Evolutionary conservation across 2,797 vertebrate species (phyloP).

Genomic region (Hemibagrus guttatus): DNA sequence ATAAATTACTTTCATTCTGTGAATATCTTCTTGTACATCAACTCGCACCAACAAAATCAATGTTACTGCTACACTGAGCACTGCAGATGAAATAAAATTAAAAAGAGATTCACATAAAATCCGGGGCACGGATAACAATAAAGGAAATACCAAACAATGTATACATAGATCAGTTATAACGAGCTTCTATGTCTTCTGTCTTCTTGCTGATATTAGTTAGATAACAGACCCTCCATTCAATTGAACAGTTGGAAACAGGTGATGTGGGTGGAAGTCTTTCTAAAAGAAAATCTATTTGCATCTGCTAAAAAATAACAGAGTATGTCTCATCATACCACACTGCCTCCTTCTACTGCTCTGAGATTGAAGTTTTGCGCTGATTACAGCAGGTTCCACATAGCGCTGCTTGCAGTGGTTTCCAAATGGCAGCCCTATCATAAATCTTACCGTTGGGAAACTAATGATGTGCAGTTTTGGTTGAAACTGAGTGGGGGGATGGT

Average conservation of each 20-base stretch:
- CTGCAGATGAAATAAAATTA: conserved; percentile 15
- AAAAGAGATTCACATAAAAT: conserved; percentile 21
- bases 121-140: not conserved
- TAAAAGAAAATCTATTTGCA: conserved; percentile 32
- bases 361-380: conserved; percentile 43
- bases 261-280: conserved; percentile 30
- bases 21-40: conserved; percentile 15
- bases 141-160: conserved; percentile 18
- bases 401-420: conserved; percentile 33
- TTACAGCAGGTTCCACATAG: conserved; percentile 40
- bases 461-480: conserved; percentile 49
- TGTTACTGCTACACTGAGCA: conserved; percentile 4
- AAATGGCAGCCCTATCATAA: conserved; percentile 46
- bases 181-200: conserved; percentile 7
- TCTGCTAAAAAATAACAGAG: conserved; percentile 15
- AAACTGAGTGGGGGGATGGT: conserved; percentile 25
- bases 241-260: conserved; percentile 39
- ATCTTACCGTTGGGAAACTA: conserved; percentile 46
- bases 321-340: conserved; percentile 20
- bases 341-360: conserved; percentile 26
- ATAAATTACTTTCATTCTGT: conserved; percentile 19
- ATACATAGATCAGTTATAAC: conserved; percentile 26
- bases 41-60: not conserved
- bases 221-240: conserved; percentile 27
- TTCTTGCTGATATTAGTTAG: conserved; percentile 36